Base-by-base conservation (phyloP, 2,113 vertebrate genomes). In the Calidris pugnax region DNA sequence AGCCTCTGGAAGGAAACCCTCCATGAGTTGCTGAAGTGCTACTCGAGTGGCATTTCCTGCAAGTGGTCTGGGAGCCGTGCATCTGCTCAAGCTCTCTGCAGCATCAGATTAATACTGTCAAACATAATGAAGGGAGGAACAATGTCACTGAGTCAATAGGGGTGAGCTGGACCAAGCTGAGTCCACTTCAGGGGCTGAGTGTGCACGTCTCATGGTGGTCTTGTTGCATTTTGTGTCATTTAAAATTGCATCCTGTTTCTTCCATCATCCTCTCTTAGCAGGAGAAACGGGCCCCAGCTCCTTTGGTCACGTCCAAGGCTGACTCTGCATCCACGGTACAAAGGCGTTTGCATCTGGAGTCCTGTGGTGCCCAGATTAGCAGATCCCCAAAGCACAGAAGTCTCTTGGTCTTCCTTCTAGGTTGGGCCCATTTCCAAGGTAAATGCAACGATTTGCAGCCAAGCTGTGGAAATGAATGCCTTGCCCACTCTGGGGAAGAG, bases 401-500 rank as follows among this genome's bases (percentile, higher is more conserved):
- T 33, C 62, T 71, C 71, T 50, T 13, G 14, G 71, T 77, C 33
- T 85, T 39, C 62, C 64, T 91, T 91, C 51, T 23, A 51, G 74
- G 21, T 47, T 82, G 84, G 93, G 91, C 69, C 39, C 62, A 11
- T 76, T 85, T 93, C 95, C 89, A 94, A 93, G 67, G 50, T 43
- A 93, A 95, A 89, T 45, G 37, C 64, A 66, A 50, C 41, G 21
- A 39, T 67, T 60, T 75, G 62, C 64, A 68, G 94, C 12, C 53
- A 62, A 60, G 62, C 60, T 96, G 71, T 87, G 90, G 81, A 79
- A 94, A 79, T 9, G 5, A 82, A 81, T 75, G 77, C 48, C 22
- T 93, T 87, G 6, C 27, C 86, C 39, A 14, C 69, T 76, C 87
- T 85, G 57, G 83, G 93, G 69, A 89, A 62, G 77, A 59, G 55